Evolutionary conservation across 1,140 invertebrate genomes (phyloP), one percentile per base, ranked within the genome.

Genomic region (Steinernema khuongi): DNA sequence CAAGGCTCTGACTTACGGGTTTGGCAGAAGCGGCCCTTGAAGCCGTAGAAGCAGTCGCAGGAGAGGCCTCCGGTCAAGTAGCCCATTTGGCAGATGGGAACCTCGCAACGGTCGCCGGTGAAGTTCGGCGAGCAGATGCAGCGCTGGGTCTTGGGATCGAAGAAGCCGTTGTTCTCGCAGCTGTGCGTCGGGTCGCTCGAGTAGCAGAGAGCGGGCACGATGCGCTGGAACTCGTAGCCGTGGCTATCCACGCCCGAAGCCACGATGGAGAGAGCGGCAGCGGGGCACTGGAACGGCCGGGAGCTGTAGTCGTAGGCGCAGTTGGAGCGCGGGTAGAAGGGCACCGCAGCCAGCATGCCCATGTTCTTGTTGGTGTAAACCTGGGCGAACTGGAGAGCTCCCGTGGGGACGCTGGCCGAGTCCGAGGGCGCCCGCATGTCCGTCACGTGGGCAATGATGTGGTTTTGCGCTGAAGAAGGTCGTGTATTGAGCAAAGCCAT

Each of bases 81-180:
- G 26, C 75, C 75, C 41, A 70, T 36, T 1, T 66, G 33, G 41
- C 75, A 76, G 32, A 41, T 30, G 17, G 71, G 66, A 31, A 68
- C 29, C 60, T 73, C 67, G 43, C 75, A 76, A 41, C 19, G 18
- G 18, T 73, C 72, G 50, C 75, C 75, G 33, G 43, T 29, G 75
- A 75, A 76, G 30, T 76, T 75, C 7, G 75, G 67, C 1, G 72
- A 22, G 72, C 75, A 76, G 28, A 75, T 75, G 31, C 75, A 76
- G 4, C 11, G 14, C 14, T 22, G 7, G n/a, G 18, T 60, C 70
- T 72, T 72, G 14, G 68, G 33, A 33, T 76, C 50, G 67, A 29
- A 75, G 17, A 70, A 41, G 18, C 75, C 75, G 28, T 68, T 68
- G 36, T 76, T 76, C 30, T 77, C 67, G 31, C 75, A 76, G 19